Evolutionary conservation across 2,888 invertebrate genomes (phyloP), one percentile per base, ranked within the genome.

Genomic region (Flabesymbios commensalis): DNA sequence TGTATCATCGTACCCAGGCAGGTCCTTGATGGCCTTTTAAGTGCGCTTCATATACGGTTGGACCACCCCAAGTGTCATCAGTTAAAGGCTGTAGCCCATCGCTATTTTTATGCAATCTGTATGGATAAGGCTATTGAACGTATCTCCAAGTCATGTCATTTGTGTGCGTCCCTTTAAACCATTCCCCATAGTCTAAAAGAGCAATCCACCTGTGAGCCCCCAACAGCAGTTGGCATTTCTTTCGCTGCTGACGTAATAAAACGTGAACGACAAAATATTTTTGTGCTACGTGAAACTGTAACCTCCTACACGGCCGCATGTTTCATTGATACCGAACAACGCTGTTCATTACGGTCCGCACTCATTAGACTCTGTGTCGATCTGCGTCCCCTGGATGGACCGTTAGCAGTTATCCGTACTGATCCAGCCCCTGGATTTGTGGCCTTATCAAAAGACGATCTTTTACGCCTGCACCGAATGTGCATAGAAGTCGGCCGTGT

Each of bases 161-260:
- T 33, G 7, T 72, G 72, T 54, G 63, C 65, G 0, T 66, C 72
- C 1, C 56, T 72, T 0, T 59, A 62, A 31, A 56, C 61, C 14
- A 41, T 64, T 22, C 71, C 68, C 14, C 41, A 63, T 1, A 33
- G n/a, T 19, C 33, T 65, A 10, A 19, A 53, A 5, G 42, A 55
- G 24, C 73, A 74, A 56, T 59, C 69, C 2, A 52, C 69, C 1
- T 55, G 54, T 2, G 64, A 62, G 14, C 71, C 67, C 0, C 69
- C 70, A 5, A 61, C 64, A 5, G 24, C 61, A 2, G 26, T 70
- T 19, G 67, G 70, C 5, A 31, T 63, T 0, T 54, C 60, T 4
- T 73, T 71, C 56, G 71, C 70, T 1, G 72, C 70, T 5, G 72
- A 74, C 43, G 65, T 74, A 1, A 28, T 71, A 2, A 67, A 61